Base-by-base conservation (phyloP, 1,140 invertebrate genomes). In the Microvelia longipes region DNA sequence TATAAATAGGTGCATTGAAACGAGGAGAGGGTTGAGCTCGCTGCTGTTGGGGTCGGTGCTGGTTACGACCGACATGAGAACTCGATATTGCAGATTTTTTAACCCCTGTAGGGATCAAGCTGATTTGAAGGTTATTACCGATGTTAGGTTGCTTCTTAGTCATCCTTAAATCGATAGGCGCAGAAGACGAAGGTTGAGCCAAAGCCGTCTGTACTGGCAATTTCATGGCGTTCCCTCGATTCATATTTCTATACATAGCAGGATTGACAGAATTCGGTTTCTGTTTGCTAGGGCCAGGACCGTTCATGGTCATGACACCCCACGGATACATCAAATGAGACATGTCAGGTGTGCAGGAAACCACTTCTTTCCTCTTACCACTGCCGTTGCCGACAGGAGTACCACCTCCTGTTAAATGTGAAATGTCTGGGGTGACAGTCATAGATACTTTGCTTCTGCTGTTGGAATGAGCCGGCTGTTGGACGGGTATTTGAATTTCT, bases 41-140 rank as follows among this genome's bases (percentile, higher is more conserved):
- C 2, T 26, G 2, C 2, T 27, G 50, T 2, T 28, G 26, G 29
- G 68, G n/a, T 35, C 28, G n/a, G 29, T 15, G 35, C 25, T 28
- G 27, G 28, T 29, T n/a, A 68, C n/a, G n/a, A 28, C 30, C 2
- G 66, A 19, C 14, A 19, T 29, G 27, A 27, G 29, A 19, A 29
- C 19, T n/a, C 11, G 19, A 24, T 65, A n/a, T 28, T 1, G 24
- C n/a, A n/a, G 29, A 30, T 30, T 28, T 66, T 69, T 29, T 35
- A 50, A 24, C 29, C 28, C 13, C 61, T 2, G 73, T 68, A 67
- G 75, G 81, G 1, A 87, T 84, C 72, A 86, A 73, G 0, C 84
- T 87, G 50, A 87, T 86, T 77, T 87, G 85, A 67, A 87, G 73
- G 74, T 85, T 85, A 0, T 83, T 82, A 0, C 81, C 83, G 2